Evolutionary conservation across 2,797 vertebrate species (phyloP), one percentile per base, ranked within the genome.

Genomic region (Uromys caudimaculatus): DNA sequence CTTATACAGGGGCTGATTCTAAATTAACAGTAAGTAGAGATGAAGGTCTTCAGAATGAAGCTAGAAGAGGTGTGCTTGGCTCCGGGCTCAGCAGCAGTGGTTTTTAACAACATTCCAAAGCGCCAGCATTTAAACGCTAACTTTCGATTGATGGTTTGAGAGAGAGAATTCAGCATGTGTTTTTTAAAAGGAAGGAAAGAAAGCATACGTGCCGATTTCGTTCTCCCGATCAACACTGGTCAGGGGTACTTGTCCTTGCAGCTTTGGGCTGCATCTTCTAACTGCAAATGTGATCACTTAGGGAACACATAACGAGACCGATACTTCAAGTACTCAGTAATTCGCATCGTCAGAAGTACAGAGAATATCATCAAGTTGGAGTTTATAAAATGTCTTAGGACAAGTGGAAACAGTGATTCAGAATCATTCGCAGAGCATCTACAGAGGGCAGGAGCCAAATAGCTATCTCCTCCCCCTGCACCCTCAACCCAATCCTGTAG

Each of bases 261-360:
- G 44, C 50, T 23, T 71, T 35, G n/a, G 41, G 16, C 41, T 71
- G 4, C 4, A 41, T 64, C 44, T 93, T 54, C 52, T 81, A 95
- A 81, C 81, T 89, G 86, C 23, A 47, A 14, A 67, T 93, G 91
- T 32, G 58, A 82, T 89, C 84, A 87, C 35, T 82, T 86, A 82
- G 50, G 54, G 71, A 64, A 35, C 83, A 95, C 44, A 60, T 83
- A 78, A 91, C 41, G 41, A 91, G 29, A 62, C 47, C 47, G 38
- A 95, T 87, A 78, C 44, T 81, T 92, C 54, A 83, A 92, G 91
- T 73, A 69, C 67, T 52, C 16, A 87, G 35, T 56, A 85, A 71
- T 56, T 76, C 38, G 58, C 8, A 24, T 82, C 35, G 83, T 64
- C 90, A 41, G 11, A 95, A 76, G 21, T 92, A 8, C 24, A 91